phyloP scores from a whole-genome alignment of 2,888 invertebrate genomes.

The Entomobrya proxima region DNA sequence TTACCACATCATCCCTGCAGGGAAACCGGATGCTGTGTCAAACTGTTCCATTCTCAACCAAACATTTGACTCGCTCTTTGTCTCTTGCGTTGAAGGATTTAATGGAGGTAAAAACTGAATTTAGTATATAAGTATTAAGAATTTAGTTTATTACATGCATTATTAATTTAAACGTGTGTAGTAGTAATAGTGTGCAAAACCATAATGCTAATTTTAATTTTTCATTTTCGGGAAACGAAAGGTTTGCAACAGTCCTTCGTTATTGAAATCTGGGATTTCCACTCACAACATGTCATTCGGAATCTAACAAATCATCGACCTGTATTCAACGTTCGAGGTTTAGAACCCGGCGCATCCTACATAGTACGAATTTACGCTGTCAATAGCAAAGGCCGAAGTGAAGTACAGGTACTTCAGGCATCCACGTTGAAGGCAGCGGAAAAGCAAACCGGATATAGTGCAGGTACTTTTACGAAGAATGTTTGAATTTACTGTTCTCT shows the following conservation, averaged over 20 bases:
- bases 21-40: conserved; percentile 85
- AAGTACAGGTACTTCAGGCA: conserved; percentile 82
- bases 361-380: conserved; percentile 84
- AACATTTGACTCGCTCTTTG: conserved; percentile 84
- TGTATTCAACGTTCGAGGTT: conserved; percentile 83
- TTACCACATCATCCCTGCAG: conserved; percentile 86
- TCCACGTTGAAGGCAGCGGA: conserved; percentile 86
- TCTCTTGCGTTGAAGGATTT: conserved; percentile 86
- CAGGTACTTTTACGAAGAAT: no score
- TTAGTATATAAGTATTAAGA: no score
- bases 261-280: conserved; percentile 80
- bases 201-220: no score
- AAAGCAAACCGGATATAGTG: conserved; percentile 83
- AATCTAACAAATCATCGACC: conserved; percentile 80
- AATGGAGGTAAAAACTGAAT: no score
- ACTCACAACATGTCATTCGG: conserved; percentile 75
- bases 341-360: conserved; percentile 84
- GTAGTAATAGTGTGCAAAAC: no score
- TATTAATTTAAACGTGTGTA: no score
- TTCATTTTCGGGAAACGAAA: no score
- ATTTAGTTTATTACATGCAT: no score
- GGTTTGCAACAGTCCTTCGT: conserved; percentile 83
- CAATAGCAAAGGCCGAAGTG: conserved; percentile 85
- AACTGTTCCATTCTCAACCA: conserved; percentile 87
- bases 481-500: no score